Percentiles rank a stretch among this genome's conserved stretches.
These are phyloP conservation scores for Peucedramus taeniatus DNA, from an alignment of 2,113 vertebrate species.

Conservation along the genomic window DNA sequence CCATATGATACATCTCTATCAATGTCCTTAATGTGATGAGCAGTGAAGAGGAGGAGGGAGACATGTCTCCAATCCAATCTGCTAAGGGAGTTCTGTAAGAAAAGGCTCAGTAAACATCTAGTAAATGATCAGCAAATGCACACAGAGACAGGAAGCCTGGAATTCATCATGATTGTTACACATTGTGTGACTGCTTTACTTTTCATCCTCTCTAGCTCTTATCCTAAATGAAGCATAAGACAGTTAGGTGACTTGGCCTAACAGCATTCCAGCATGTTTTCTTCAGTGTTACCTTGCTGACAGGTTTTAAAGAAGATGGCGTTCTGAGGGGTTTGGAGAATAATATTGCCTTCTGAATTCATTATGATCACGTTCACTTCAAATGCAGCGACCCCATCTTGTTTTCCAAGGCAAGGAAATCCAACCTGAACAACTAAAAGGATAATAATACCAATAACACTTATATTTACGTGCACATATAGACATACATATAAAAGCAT, in stretches of 20 bases:
- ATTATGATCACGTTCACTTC: constrained; percentile 86
- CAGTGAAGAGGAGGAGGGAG: background rate
- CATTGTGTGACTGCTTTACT: background rate
- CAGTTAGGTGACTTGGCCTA: background rate
- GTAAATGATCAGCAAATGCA: background rate
- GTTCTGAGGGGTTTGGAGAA: constrained; percentile 86
- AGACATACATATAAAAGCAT: background rate
- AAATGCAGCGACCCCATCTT: constrained; percentile 88
- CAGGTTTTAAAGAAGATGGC: constrained; percentile 93
- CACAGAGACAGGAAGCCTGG: background rate
- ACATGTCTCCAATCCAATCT: background rate
- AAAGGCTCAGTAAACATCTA: background rate
- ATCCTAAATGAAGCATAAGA: background rate
- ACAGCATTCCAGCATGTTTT: background rate
- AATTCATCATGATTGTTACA: background rate
- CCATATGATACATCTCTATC: background rate
- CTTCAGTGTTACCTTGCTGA: constrained; percentile 80
- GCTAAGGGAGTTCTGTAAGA: background rate
- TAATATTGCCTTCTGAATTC: constrained; percentile 84
- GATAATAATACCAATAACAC: background rate
- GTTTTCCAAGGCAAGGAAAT: constrained; percentile 87
- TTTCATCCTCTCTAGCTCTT: background rate
- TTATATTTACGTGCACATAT: background rate
- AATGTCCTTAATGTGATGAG: background rate
- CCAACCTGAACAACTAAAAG: constrained; percentile 84